These are phyloP conservation scores for Cardinalis cardinalis DNA, from an alignment of 2,113 vertebrate species.

Conservation along the genomic window DNA sequence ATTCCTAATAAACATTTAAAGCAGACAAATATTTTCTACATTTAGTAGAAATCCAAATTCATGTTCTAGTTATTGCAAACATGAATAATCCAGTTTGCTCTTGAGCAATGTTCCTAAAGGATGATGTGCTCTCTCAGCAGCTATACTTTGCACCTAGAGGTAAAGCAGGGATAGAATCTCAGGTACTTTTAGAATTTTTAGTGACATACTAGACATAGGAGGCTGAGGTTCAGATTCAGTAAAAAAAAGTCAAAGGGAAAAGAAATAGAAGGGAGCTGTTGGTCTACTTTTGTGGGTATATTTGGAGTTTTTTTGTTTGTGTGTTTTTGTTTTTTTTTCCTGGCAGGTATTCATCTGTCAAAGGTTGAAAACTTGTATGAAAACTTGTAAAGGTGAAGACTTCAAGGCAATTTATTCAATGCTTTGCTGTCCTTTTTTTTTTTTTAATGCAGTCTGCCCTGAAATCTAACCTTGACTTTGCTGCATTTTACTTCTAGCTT, in stretches of 20 bases:
- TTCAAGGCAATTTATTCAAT: not conserved
- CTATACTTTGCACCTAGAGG: not conserved
- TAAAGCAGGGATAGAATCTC: not conserved
- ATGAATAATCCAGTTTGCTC: not conserved
- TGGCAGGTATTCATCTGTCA: not conserved
- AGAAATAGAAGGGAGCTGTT: not conserved
- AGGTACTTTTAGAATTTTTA: not conserved
- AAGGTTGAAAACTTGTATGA: not conserved
- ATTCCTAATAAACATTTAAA: not conserved
- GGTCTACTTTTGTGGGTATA: not conserved
- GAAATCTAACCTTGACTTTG: not conserved
- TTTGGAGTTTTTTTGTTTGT: not conserved
- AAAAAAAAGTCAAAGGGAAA: not conserved
- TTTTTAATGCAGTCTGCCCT: not conserved
- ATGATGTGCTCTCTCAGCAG: not conserved
- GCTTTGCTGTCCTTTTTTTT: not conserved
- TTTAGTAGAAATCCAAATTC: not conserved
- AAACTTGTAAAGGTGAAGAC: not conserved
- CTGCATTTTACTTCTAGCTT: not conserved
- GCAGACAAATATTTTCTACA: not conserved
- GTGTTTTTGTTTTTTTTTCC: not conserved
- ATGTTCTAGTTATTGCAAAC: not conserved
- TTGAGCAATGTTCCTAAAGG: not conserved
- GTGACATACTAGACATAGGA: not conserved
- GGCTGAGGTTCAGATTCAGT: not conserved